Evolutionary conservation across 2,113 vertebrate genomes (phyloP).

Genomic region (Crocuta crocuta): DNA sequence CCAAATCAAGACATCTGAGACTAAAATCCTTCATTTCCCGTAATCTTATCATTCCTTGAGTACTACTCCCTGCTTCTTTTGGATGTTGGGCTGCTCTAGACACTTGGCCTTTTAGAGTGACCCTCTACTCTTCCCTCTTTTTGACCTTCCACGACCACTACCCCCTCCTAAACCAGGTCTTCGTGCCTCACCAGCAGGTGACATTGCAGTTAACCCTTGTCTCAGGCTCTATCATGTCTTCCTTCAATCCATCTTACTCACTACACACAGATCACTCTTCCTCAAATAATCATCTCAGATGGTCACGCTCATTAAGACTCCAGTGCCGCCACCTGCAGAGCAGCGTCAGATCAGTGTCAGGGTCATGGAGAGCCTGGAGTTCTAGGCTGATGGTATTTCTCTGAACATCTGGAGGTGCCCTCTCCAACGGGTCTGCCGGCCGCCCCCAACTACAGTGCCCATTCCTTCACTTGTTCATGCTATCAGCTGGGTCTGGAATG

Average conservation of each 20-base stretch:
- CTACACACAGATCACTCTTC: background rate
- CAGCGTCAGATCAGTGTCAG: too few relatives aligned
- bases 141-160: background rate
- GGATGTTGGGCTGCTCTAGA: background rate
- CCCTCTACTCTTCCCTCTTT: background rate
- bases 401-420: background rate
- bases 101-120: background rate
- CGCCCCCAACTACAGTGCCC: too few relatives aligned
- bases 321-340: background rate
- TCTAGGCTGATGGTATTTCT: background rate
- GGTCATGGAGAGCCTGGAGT: too few relatives aligned
- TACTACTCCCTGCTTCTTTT: background rate
- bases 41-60: background rate
- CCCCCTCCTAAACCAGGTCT: background rate
- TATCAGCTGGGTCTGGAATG: background rate
- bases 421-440: too few relatives aligned
- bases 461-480: background rate
- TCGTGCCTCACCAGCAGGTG: background rate
- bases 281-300: background rate
- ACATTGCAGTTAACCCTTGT: background rate
- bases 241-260: background rate
- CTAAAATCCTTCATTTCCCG: background rate
- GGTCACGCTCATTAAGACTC: background rate
- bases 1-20: background rate
- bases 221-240: background rate